Base-by-base conservation (phyloP, 1,140 invertebrate genomes). In the Heliconius eleuchia region DNA sequence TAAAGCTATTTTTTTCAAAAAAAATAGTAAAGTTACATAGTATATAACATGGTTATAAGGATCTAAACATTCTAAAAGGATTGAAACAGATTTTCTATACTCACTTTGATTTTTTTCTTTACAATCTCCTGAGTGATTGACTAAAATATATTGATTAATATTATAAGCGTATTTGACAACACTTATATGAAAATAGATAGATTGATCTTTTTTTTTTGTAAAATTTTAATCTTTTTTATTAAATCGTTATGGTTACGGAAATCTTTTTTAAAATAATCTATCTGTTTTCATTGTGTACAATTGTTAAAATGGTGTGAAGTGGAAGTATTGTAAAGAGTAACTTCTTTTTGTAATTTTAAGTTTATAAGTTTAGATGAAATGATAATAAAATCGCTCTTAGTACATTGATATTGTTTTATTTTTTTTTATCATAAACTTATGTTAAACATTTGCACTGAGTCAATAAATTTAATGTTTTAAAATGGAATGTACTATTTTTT, bases 381-480 rank as follows among this genome's bases (percentile, higher is more conserved):
- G 60, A 76, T 76, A 76, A 76, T 76, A 76, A 76, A 76, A 76
- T 76, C 74, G 60, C 60, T 76, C 46, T 76, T 76, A 76, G 74
- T 76, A 76, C 74, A 71, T 76, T 70, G 9, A n/a, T 46, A 71
- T 76, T 34, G 74, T 76, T 76, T 76, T 42, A 76, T 73, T 77
- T 72, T 77, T 72, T 23, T 60, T 7, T 8, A 23, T 23, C 23
- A 23, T 16, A 16, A 46, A 16, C 13, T 16, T 16, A 46, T 46
- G 13, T 46, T 16, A 46, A 11, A 16, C 42, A 46, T 16, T 3
- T 46, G 3, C 11, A 16, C 42, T 16, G 13, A 46, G 16, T 46
- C 42, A 46, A 16, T 42, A 42, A 42, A 42, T 42, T 30, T 11
- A 11, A 11, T 42, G 8, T 42, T 3, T 42, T 42, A 42, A 42